Percentiles rank a stretch among this genome's conserved stretches.
Conservation (phyloP, 2,888 invertebrate genomes). For the Unio delphinus region DNA sequence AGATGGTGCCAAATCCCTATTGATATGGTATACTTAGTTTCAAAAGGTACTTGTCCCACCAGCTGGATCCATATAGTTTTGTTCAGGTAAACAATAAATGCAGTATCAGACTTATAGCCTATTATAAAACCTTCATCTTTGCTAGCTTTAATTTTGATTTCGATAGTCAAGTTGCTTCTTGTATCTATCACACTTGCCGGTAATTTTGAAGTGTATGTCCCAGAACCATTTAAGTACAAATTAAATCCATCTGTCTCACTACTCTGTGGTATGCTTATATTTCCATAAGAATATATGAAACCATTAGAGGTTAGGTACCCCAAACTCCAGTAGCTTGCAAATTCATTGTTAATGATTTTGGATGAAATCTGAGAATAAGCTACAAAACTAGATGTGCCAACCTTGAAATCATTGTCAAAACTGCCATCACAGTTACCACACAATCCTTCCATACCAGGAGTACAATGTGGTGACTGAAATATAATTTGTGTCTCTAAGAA, state of each 20-base stretch:
- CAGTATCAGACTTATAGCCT: conserved; percentile 13
- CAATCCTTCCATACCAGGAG: conserved; percentile 26
- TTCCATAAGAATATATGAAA: conserved; percentile 17
- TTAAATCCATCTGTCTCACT: conserved; percentile 16
- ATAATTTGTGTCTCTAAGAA: not conserved
- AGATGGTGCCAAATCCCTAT: conserved; percentile 18
- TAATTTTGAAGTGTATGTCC: conserved; percentile 14
- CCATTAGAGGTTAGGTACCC: conserved; percentile 4
- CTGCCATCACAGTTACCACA: conserved; percentile 52
- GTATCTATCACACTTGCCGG: conserved; percentile 5
- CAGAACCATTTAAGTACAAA: conserved; percentile 23
- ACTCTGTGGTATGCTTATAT: conserved; percentile 3
- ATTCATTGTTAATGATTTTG: conserved; percentile 15
- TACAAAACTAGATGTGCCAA: conserved; percentile 1
- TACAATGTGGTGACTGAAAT: conserved; percentile 15
- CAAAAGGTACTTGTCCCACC: conserved; percentile 13
- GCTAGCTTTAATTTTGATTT: conserved; percentile 20
- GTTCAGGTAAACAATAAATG: conserved; percentile 19
- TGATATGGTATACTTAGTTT: conserved; percentile 4
- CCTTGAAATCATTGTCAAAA: conserved; percentile 45
- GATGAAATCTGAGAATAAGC: conserved; percentile 10
- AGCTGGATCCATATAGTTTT: conserved; percentile 6
- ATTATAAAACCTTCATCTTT: conserved; percentile 17
- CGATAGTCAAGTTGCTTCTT: conserved; percentile 17
- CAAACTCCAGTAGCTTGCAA: conserved; percentile 17